Evolutionary conservation across 1,140 invertebrate species (phyloP).

Genomic region (Macrosteles quadrilineatus): DNA sequence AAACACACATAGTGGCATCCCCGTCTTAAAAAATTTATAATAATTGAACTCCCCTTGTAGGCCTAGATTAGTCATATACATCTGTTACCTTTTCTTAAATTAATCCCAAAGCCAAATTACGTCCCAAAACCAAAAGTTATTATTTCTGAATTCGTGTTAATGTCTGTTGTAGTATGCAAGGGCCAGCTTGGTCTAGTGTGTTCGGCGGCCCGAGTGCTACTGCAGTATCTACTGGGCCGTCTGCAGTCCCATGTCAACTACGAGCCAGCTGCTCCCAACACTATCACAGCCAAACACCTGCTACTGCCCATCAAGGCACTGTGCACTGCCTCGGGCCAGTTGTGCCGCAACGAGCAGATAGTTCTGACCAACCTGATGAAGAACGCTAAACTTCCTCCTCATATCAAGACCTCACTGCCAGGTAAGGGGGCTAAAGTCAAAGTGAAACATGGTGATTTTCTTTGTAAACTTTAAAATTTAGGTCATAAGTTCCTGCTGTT

Average conservation of each 20-base stretch:
- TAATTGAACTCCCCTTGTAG: too few species aligned
- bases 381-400: constrained; percentile 63
- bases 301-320: constrained; percentile 61
- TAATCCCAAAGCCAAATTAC: too few species aligned
- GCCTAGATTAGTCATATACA: too few species aligned
- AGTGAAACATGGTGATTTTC: background rate
- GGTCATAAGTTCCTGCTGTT: too few species aligned
- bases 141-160: too few species aligned
- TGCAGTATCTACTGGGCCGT: constrained; percentile 58
- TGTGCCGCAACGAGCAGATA: constrained; percentile 60
- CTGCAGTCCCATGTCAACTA: constrained; percentile 45
- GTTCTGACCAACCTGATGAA: constrained; percentile 66
- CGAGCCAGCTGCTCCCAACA: constrained; percentile 31
- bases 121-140: too few species aligned
- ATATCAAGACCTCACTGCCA: constrained; percentile 55
- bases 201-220: constrained; percentile 60
- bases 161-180: constrained; percentile 61
- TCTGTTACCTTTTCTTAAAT: too few species aligned
- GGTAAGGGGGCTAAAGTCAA: constrained; percentile 44
- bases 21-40: too few species aligned
- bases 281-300: constrained; percentile 56
- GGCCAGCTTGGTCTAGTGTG: constrained; percentile 59
- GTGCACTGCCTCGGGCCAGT: constrained; percentile 59
- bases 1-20: too few species aligned
- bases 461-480: too few species aligned